Evolutionary conservation across 2,888 invertebrate species (phyloP).

Genomic region (Beris chalybata): DNA sequence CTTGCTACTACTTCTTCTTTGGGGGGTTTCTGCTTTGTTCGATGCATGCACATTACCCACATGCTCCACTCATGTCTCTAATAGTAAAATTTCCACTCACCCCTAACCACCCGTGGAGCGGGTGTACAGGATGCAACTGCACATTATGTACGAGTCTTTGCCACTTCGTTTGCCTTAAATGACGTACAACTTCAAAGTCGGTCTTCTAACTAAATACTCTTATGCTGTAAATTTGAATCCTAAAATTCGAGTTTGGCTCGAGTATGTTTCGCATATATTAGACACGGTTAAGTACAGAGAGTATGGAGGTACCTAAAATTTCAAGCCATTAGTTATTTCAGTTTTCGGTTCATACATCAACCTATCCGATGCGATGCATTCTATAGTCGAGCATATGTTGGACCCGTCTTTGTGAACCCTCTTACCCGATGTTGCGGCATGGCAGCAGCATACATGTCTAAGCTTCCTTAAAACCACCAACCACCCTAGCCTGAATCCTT

Average conservation of each 20-base stretch:
- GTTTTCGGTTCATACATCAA: slow-evolving; percentile 24
- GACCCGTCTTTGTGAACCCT: slow-evolving; percentile 6
- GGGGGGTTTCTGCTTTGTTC: slow-evolving; percentile 21
- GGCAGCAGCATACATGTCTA: slow-evolving; percentile 6
- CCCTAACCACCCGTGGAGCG: too few relatives aligned
- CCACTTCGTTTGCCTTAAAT: slow-evolving; percentile 33
- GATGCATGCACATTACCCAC: slow-evolving; percentile 17
- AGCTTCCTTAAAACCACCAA: not conserved
- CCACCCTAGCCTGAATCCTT: too few relatives aligned
- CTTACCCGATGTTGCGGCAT: slow-evolving; percentile 1
- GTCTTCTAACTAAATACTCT: slow-evolving; percentile 37
- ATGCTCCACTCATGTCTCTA: not conserved
- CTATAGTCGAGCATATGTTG: slow-evolving; percentile 29
- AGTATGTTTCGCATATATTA: slow-evolving; percentile 17
- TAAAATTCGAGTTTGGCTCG: slow-evolving; percentile 10
- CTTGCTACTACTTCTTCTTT: slow-evolving; percentile 1
- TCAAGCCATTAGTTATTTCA: slow-evolving; percentile 36
- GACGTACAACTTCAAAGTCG: slow-evolving; percentile 37
- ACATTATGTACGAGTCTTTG: slow-evolving; percentile 34
- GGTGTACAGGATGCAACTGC: not conserved
- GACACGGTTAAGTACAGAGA: slow-evolving; percentile 1
- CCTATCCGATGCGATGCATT: slow-evolving; percentile 24
- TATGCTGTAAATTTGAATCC: slow-evolving; percentile 34
- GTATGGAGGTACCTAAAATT: slow-evolving; percentile 32
- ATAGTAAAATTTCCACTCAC: too few relatives aligned